Evolutionary conservation across 2,888 invertebrate genomes (phyloP), one percentile per base, ranked within the genome.

Genomic region (Spodoptera exigua): DNA sequence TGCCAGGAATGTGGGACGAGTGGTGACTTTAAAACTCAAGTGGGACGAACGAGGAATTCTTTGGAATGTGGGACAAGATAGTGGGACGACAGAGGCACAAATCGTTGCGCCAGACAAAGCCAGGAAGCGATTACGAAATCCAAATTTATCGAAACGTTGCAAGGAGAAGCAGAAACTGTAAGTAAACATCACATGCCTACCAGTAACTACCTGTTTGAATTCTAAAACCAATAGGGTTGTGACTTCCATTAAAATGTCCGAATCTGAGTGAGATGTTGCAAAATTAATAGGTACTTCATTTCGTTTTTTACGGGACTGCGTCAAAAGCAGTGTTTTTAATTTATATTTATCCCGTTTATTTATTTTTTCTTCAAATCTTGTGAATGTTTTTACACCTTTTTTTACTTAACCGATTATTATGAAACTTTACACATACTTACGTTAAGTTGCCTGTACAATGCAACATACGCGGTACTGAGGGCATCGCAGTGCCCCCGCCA

Each of bases 21-120:
- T 48, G 35, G 48, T 48, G 37, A 48, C 37, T 35, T 48, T 3
- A 44, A 27, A 37, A 37, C 37, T 37, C 37, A 48, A 36, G 18
- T 36, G 48, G 48, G 48, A 39, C 35, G 37, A 36, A 48, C 36
- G 48, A 36, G 37, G 48, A 48, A 37, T 49, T 49, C 14, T 49
- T 49, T 49, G 49, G 49, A 49, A 49, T 49, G 49, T 49, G 49
- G 49, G 49, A 39, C 49, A 39, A 49, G 39, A 21, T 39, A 49
- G 49, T 36, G 49, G 39, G 36, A 39, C 49, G 49, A 49, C 36
- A 39, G 49, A 39, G 49, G 40, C 16, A 41, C 41, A 41, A 41
- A 41, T 41, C 41, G 5, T 44, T 44, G 44, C 44, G 44, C 44
- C 44, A 32, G 44, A 44, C n/a, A n/a, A n/a, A n/a, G n/a, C n/a